phyloP scores from a whole-genome alignment of 2,888 invertebrate genomes.

The Listrodromus nycthemerus region DNA sequence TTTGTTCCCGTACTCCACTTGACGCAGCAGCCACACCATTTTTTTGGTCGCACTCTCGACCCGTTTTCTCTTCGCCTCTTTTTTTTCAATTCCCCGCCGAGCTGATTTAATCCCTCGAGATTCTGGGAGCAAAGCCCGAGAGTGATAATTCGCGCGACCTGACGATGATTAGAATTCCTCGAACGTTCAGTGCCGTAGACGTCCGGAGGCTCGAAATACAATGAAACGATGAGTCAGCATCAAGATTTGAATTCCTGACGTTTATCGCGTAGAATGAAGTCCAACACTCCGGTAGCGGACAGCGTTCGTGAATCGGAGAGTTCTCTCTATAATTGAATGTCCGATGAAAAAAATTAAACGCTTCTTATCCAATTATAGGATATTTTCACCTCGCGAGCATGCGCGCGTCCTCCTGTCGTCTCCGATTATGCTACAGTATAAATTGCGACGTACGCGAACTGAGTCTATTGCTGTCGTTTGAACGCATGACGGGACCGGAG shows the following conservation, averaged over 20 bases:
- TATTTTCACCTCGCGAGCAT: conserved; percentile 33
- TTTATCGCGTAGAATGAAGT: conserved; percentile 39
- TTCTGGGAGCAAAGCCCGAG: background rate
- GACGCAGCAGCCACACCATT: conserved; percentile 6
- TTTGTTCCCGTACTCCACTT: conserved; percentile 36
- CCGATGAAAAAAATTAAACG: conserved; percentile 46
- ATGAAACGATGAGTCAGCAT: conserved; percentile 37
- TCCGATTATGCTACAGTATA: conserved; percentile 52
- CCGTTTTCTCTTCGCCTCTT: background rate
- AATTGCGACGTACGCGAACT: conserved; percentile 52
- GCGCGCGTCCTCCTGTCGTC: conserved; percentile 43
- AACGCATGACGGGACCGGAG: conserved; percentile 54
- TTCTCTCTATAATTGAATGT: conserved; percentile 42
- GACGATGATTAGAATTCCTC: conserved; percentile 2
- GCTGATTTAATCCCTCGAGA: conserved; percentile 4
- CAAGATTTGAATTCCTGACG: conserved; percentile 19
- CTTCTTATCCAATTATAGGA: conserved; percentile 64
- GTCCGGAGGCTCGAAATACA: background rate
- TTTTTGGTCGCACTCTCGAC: conserved; percentile 33
- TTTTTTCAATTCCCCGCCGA: background rate
- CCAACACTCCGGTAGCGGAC: conserved; percentile 20
- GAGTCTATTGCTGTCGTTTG: conserved; percentile 50
- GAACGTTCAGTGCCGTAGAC: background rate
- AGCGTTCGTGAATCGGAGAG: conserved; percentile 21
- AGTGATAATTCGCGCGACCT: background rate